Evolutionary conservation across 2,888 invertebrate species (phyloP), one percentile per base, ranked within the genome.

Genomic region (Orchestes rusci): DNA sequence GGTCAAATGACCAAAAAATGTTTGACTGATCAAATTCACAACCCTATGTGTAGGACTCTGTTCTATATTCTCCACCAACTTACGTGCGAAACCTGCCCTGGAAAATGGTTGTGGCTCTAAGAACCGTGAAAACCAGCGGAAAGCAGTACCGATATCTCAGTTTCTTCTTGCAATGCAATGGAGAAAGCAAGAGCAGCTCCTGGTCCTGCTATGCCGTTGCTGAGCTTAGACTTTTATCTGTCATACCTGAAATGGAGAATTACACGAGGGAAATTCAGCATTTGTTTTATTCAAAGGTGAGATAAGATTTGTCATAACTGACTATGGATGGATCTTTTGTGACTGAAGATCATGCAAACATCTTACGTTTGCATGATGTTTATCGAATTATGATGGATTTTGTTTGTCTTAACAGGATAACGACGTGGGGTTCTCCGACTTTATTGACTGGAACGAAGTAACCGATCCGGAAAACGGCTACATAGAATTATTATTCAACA

Each of bases 171-270:
- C 92, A 96, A 73, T 97, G 97, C 68, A 97, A 99, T 66, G 96
- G 94, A 7, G 96, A 97, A 66, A 93, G 95, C 55, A 96, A 96
- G 62, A 94, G 95, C 3, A 84, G 91, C 41, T 91, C 93, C 37
- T 99, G 99, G 99, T 95, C 94, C 4, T 97, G 97, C 65, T 93
- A 93, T 68, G 97, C 97, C 29, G 82, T 84, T 62, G 97, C 97
- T 7, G 95, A 97, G 65, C 71, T 99, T 54, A 79, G 90, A 55
- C 76, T 99, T 35, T 75, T 96, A 53, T 85, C 89, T 41, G 88
- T 92, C 64, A 89, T 88, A 66, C 80, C 87, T 12, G 91, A 88
- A 39, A 78, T 82, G n/a, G 89, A 89, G 56, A 79, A 84, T 12
- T 93, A 95, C 67, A 78, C 77, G 41, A 80, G 95, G 70, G 91